Conservation (phyloP, 2,797 vertebrate species). For the Clamator glandarius region DNA sequence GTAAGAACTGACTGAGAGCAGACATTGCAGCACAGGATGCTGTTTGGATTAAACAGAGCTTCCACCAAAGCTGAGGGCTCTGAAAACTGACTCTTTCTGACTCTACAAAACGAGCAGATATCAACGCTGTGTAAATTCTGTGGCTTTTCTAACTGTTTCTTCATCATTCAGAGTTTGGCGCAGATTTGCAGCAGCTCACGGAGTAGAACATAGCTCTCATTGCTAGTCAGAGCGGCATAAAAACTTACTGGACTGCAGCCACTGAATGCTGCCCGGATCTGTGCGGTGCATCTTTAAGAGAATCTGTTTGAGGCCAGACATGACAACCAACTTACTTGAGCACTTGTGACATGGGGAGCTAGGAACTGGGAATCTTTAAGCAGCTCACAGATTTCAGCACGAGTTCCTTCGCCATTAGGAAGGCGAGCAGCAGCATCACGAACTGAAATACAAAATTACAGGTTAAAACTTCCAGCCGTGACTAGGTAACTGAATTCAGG, state of each 20-base stretch:
- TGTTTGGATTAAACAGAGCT: neutral
- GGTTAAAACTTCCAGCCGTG: neutral
- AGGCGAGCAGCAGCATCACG: conserved; percentile 95
- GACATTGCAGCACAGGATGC: neutral
- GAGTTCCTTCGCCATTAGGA: conserved; percentile 96
- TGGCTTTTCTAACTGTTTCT: neutral
- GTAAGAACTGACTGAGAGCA: neutral
- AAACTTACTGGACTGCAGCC: neutral
- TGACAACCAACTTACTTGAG: conserved; percentile 82
- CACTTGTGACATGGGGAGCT: conserved; percentile 97
- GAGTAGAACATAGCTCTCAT: neutral
- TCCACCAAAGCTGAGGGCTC: neutral
- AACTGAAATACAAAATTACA: conserved; percentile 75
- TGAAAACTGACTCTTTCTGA: neutral
- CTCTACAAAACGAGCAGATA: neutral
- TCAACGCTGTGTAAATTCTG: neutral
- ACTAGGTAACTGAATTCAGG: neutral
- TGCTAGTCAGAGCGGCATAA: neutral
- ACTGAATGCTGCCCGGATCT: neutral
- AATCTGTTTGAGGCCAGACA: neutral
- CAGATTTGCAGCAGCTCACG: neutral
- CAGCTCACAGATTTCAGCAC: conserved; percentile 97
- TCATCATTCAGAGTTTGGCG: neutral
- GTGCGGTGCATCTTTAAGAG: neutral
- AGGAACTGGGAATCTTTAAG: conserved; percentile 98